Conservation (phyloP, 2,888 invertebrate genomes). For the Lissocephala sabroskyi region DNA sequence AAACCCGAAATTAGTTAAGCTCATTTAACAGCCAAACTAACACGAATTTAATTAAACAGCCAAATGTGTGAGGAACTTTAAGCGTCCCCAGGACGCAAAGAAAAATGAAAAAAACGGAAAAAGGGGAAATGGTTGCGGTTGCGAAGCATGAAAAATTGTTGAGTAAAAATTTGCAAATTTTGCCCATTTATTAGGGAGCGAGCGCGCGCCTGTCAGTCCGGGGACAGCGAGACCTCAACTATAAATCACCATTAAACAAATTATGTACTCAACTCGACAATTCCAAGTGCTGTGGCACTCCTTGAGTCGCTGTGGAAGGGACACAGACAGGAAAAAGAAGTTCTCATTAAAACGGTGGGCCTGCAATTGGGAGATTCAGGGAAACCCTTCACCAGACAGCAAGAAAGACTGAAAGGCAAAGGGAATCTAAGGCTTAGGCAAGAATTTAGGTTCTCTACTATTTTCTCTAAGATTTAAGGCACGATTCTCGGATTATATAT, state of each 20-base stretch:
- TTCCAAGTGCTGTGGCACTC: conserved; percentile 47
- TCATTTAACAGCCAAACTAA: conserved; percentile 32
- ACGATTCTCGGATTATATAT: too few species aligned
- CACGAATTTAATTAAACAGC: conserved; percentile 39
- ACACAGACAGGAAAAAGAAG: too few species aligned
- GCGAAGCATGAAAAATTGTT: not conserved
- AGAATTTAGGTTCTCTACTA: too few species aligned
- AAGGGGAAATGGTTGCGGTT: not conserved
- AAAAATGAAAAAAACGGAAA: conserved; percentile 1
- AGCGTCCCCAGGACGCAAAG: not conserved
- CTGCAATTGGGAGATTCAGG: too few species aligned
- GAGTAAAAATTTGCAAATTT: conserved; percentile 41
- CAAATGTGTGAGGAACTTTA: too few species aligned
- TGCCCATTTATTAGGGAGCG: conserved; percentile 38
- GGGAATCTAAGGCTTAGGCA: too few species aligned
- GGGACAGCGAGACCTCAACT: conserved; percentile 33
- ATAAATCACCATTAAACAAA: conserved; percentile 63
- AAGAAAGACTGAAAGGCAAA: too few species aligned
- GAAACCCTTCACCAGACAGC: too few species aligned
- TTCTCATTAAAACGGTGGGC: conserved; percentile 3
- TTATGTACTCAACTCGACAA: conserved; percentile 55
- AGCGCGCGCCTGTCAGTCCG: conserved; percentile 8
- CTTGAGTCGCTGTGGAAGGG: too few species aligned
- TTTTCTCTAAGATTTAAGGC: too few species aligned
- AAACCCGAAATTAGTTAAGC: conserved; percentile 38